These are phyloP conservation scores for Marmota monax DNA, from an alignment of 2,113 vertebrate genomes.

Conservation along the genomic window DNA sequence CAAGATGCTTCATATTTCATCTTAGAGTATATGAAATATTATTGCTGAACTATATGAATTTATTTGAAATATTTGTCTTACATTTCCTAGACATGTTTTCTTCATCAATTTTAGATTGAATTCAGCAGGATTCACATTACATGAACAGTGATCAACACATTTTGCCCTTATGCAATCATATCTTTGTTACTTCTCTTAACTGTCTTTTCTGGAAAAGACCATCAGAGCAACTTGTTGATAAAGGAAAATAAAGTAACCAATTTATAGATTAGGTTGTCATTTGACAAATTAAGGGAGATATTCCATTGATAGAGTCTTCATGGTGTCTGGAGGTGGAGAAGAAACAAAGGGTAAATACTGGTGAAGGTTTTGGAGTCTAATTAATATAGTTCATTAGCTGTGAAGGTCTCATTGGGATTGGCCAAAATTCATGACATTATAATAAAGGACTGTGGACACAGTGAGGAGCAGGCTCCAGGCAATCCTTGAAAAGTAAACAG, in stretches of 20 bases:
- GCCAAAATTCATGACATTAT: neutral
- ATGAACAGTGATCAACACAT: neutral
- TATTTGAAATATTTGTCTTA: neutral
- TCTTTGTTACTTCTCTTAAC: neutral
- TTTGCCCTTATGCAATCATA: neutral
- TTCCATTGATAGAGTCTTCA: neutral
- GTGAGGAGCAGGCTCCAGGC: neutral
- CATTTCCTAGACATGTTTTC: neutral
- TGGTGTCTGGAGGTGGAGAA: neutral
- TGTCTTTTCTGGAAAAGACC: conserved; percentile 4
- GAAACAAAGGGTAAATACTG: conserved; percentile 17
- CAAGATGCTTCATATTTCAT: neutral
- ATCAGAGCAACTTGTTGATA: neutral
- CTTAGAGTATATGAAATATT: neutral
- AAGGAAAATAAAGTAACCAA: neutral
- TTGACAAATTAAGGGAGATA: neutral
- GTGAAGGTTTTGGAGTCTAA: neutral
- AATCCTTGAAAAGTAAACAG: neutral
- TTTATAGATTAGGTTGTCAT: neutral
- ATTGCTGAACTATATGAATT: neutral
- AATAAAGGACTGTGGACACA: neutral
- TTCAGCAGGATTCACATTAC: neutral
- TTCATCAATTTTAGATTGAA: neutral
- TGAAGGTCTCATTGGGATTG: neutral
- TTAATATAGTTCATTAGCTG: neutral